Percentiles rank a stretch among this genome's conserved stretches.
Evolutionary conservation across 2,888 invertebrate genomes (phyloP).

Genomic region (Pollenia labialis): DNA sequence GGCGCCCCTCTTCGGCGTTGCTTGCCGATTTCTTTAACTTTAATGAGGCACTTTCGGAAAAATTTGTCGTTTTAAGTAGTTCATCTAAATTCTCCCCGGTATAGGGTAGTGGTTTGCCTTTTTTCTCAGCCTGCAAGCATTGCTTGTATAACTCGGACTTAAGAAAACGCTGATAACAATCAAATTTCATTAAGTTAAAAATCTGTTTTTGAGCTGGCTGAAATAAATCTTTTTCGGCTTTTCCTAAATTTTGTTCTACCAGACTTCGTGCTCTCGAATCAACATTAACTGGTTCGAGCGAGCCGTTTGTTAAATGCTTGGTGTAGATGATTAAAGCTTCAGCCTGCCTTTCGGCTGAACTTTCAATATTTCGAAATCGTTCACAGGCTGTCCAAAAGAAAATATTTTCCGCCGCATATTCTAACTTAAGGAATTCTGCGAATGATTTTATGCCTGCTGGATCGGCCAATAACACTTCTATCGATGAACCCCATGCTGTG

Average conservation of each 20-base stretch:
- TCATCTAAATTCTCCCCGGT: slow-evolving; percentile 84
- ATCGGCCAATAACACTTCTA: slow-evolving; percentile 95
- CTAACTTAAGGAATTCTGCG: slow-evolving; percentile 97
- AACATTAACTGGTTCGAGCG: slow-evolving; percentile 97
- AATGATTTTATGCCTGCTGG: slow-evolving; percentile 95
- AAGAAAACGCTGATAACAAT: slow-evolving; percentile 96
- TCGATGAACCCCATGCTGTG: slow-evolving; percentile 93
- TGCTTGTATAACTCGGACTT: slow-evolving; percentile 94
- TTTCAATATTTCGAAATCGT: slow-evolving; percentile 89
- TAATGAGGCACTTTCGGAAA: slow-evolving; percentile 73
- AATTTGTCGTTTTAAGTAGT: slow-evolving; percentile 79
- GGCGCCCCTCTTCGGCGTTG: slow-evolving; percentile 92
- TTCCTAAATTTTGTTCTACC: slow-evolving; percentile 87
- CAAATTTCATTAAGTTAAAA: slow-evolving; percentile 99
- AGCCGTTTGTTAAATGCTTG: slow-evolving; percentile 92
- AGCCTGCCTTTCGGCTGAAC: slow-evolving; percentile 85
- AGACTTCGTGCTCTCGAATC: slow-evolving; percentile 94
- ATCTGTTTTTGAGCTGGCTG: slow-evolving; percentile 95
- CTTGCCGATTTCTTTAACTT: slow-evolving; percentile 92
- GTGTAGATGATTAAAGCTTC: slow-evolving; percentile 93
- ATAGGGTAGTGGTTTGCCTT: slow-evolving; percentile 86
- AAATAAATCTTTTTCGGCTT: slow-evolving; percentile 89
- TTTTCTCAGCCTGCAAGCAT: slow-evolving; percentile 89
- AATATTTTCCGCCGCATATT: slow-evolving; percentile 99
- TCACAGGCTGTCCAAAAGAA: slow-evolving; percentile 98